Percentiles rank a stretch among this genome's conserved stretches.
These are phyloP conservation scores for Lycia hirtaria DNA, from an alignment of 2,888 invertebrate genomes.

Conservation along the genomic window DNA sequence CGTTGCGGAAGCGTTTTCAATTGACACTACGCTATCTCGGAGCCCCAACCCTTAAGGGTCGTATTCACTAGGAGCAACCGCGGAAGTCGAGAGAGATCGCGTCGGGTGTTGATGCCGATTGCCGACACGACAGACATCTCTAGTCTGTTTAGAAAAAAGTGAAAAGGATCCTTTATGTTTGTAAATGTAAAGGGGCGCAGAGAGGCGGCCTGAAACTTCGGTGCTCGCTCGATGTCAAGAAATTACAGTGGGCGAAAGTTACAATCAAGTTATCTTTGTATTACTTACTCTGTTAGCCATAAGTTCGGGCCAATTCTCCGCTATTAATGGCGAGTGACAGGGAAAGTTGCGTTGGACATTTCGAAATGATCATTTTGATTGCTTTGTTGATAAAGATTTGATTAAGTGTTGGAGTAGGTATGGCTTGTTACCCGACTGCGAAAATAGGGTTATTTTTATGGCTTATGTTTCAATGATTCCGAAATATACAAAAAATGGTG, in stretches of 20 bases:
- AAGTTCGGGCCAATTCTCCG: conserved; percentile 14
- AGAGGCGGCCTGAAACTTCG: conserved; percentile 20
- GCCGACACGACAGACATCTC: too few relatives aligned
- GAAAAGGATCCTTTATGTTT: conserved; percentile 18
- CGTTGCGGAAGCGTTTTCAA: conserved; percentile 4
- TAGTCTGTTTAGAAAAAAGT: too few relatives aligned
- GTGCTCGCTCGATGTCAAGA: conserved; percentile 21
- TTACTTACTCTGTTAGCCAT: conserved; percentile 17
- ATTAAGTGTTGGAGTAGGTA: too few relatives aligned
- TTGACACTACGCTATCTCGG: conserved; percentile 8
- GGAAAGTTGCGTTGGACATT: conserved; percentile 1
- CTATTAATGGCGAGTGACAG: conserved; percentile 8
- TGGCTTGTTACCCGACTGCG: too few relatives aligned
- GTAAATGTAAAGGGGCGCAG: conserved; percentile 24
- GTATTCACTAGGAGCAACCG: too few relatives aligned
- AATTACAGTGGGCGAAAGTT: conserved; percentile 27
- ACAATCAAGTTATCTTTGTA: conserved; percentile 20
- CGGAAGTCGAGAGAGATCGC: too few relatives aligned
- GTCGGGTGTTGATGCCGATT: too few relatives aligned
- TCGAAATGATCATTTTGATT: background rate
- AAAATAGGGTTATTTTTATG: too few relatives aligned
- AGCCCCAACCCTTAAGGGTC: conserved; percentile 8
- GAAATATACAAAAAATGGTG: too few relatives aligned
- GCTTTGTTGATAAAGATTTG: background rate
- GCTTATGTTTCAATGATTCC: too few relatives aligned